Evolutionary conservation across 2,888 invertebrate species (phyloP), one percentile per base, ranked within the genome.

Genomic region (Drosophila glabriapex): DNA sequence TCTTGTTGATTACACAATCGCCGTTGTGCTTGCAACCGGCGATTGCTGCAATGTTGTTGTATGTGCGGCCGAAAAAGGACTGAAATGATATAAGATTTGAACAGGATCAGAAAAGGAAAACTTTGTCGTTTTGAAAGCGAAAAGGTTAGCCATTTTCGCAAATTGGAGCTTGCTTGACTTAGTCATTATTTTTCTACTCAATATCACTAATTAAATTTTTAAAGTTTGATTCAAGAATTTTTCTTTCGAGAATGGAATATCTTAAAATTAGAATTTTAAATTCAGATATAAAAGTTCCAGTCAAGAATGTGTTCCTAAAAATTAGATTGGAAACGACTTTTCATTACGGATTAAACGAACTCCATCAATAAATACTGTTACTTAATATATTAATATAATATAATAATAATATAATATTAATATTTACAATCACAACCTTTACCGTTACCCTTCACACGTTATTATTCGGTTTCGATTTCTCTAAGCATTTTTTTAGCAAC

Each of bases 11-110:
- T 87, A 97, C 96, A 93, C 98, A 98, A 85, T 96, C 96, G 10
- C 97, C 97, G 92, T 97, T 97, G 94, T 97, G 98, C 94, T 98
- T 98, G 95, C 98, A 98, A 90, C 97, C 98, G 22, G 97, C 96
- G 93, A 98, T 97, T 75, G 97, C 97, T 62, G 96, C 95, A 82
- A 97, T 94, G 93, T 98, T 98, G 95, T 97, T 98, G 95, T 97
- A 97, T 16, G 98, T 97, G 82, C 98, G 95, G 39, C 98, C 98
- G 93, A 98, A 98, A 94, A 98, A 98, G 60, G 97, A 97, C 98
- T 98, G 96, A 0, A 56, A 96, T 96, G 1, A 64, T 4, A 22
- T 5, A 41, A 14, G 22, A 16, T 29, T 29, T 10, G 12, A 16
- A 28, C 6, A 55, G 3, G n/a, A n/a, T 56, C 39, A 9, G 9